Evolutionary conservation across 2,888 invertebrate genomes (phyloP).

Genomic region (Phragmatobia fuliginosa): DNA sequence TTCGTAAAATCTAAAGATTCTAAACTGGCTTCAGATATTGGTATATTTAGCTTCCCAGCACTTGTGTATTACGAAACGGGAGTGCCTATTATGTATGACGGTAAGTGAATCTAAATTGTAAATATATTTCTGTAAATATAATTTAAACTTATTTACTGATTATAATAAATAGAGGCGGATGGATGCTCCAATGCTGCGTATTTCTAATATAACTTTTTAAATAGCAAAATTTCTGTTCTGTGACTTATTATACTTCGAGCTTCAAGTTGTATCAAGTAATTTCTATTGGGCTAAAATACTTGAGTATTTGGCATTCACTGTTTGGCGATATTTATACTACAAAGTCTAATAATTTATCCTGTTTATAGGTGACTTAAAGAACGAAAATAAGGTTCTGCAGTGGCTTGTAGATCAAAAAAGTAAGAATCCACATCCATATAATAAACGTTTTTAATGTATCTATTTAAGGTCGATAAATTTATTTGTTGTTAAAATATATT

Average conservation of each 20-base stretch:
- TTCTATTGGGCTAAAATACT: neutral
- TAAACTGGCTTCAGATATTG: conserved; percentile 95
- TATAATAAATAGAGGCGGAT: neutral
- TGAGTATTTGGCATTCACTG: no score
- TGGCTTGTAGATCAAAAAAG: conserved; percentile 98
- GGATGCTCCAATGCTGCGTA: neutral
- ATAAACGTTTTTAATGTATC: conserved; percentile 63
- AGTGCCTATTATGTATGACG: conserved; percentile 97
- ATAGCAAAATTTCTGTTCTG: neutral
- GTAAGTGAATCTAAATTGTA: conserved; percentile 85
- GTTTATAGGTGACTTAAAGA: conserved; percentile 96
- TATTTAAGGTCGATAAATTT: conserved; percentile 43
- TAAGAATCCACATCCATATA: conserved; percentile 91
- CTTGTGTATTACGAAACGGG: conserved; percentile 97
- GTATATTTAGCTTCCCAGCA: conserved; percentile 96
- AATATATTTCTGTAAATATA: conserved; percentile 28
- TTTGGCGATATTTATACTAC: conserved; percentile 5
- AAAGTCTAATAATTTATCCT: conserved; percentile 66
- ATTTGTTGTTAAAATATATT: conserved; percentile 49
- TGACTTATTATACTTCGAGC: neutral
- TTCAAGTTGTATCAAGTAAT: neutral
- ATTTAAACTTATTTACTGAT: neutral
- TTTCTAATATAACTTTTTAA: neutral
- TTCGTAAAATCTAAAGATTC: conserved; percentile 97
- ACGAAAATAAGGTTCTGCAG: conserved; percentile 97